Conservation (phyloP, 2,888 invertebrate species). For the Lathronympha strigana region DNA sequence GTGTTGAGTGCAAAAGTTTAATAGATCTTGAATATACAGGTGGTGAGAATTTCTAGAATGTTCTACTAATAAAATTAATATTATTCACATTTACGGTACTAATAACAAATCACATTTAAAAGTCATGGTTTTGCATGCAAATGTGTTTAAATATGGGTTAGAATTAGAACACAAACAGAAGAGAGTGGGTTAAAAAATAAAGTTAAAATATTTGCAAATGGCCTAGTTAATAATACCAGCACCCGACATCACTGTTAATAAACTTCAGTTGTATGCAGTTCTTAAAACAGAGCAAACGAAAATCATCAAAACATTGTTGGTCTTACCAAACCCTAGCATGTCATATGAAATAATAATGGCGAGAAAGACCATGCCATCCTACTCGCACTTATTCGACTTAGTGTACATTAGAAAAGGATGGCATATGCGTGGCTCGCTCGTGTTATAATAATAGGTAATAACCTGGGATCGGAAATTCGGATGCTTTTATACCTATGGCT, state of each 20-base stretch:
- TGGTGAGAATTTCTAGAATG: background rate
- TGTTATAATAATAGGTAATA: too few relatives aligned
- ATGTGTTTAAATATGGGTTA: slow-evolving; percentile 34
- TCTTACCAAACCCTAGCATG: slow-evolving; percentile 31
- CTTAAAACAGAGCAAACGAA: slow-evolving; percentile 31
- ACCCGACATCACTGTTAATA: slow-evolving; percentile 75
- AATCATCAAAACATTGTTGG: slow-evolving; percentile 6
- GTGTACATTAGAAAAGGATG: background rate
- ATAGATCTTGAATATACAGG: background rate
- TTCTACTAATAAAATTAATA: background rate
- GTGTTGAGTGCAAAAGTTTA: background rate
- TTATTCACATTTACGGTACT: background rate
- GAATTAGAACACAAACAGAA: slow-evolving; percentile 25
- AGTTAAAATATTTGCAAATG: slow-evolving; percentile 66
- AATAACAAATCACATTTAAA: slow-evolving; percentile 22
- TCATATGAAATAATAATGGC: too few relatives aligned
- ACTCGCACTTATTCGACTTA: background rate
- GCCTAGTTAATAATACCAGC: slow-evolving; percentile 71
- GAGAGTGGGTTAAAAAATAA: slow-evolving; percentile 31
- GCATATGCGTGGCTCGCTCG: too few relatives aligned
- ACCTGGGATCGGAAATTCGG: too few relatives aligned
- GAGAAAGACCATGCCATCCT: too few relatives aligned
- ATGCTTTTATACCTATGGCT: too few relatives aligned
- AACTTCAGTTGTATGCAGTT: slow-evolving; percentile 30
- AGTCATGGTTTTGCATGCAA: slow-evolving; percentile 28